These are phyloP conservation scores for Lathamus discolor DNA, from an alignment of 2,113 vertebrate genomes.

Conservation along the genomic window DNA sequence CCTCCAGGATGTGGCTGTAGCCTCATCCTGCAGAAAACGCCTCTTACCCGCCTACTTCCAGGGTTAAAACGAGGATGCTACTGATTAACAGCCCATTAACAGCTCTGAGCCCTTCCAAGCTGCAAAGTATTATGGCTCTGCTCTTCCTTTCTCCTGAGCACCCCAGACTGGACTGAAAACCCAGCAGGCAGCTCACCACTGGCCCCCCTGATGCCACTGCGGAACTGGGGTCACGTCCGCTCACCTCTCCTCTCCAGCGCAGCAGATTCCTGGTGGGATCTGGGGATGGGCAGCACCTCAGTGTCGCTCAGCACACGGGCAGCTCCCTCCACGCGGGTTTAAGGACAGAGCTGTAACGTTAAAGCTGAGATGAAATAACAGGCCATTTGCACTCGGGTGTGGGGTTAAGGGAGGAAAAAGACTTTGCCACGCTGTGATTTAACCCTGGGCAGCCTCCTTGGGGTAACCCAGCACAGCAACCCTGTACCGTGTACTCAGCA, in stretches of 20 bases:
- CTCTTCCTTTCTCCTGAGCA: neutral
- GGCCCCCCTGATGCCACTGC: rapidly evolving
- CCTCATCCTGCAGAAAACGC: neutral
- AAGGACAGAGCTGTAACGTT: neutral
- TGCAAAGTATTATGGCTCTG: neutral
- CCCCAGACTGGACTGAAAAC: neutral
- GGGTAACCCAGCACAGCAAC: neutral
- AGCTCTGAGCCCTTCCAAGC: neutral
- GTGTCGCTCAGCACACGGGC: neutral
- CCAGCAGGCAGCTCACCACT: rapidly evolving
- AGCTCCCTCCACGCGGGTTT: neutral
- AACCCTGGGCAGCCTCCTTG: neutral
- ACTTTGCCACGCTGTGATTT: rapidly evolving
- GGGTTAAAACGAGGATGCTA: neutral
- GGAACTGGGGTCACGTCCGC: neutral
- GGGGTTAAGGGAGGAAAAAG: neutral
- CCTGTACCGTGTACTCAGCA: rapidly evolving
- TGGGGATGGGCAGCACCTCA: neutral
- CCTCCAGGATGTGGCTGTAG: slow-evolving; percentile 10
- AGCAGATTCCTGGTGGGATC: neutral
- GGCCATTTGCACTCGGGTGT: rapidly evolving
- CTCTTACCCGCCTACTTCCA: neutral
- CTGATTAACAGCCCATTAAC: slow-evolving; percentile 5
- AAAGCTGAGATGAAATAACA: neutral
- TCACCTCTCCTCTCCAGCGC: neutral